Evolutionary conservation across 1,140 invertebrate genomes (phyloP), one percentile per base, ranked within the genome.

Genomic region (Contarinia nasturtii): DNA sequence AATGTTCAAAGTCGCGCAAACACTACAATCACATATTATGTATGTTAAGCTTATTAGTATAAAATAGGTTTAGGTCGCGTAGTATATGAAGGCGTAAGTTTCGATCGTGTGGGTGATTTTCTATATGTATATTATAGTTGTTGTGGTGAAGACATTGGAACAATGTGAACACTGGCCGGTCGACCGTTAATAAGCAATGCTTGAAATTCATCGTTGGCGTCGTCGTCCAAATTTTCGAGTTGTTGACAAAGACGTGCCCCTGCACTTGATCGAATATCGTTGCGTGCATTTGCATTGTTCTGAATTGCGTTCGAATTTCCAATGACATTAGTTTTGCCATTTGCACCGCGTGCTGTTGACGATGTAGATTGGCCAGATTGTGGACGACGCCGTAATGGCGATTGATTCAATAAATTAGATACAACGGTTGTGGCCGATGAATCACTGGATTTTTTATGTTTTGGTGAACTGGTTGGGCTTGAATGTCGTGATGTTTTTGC

Each of bases 91-190:
- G 20, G 38, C 12, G 34, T 20, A 22, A 20, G 18, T 40, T 19
- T 18, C n/a, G 15, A 20, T 10, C 1, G 20, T 12, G 20, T 18
- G 37, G 14, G 22, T 22, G 20, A 19, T 10, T 40, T 12, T 22
- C 21, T 34, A 2, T 2, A 21, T 21, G 14, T 8, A 44, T 20
- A 42, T 3, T 20, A 46, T 38, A 3, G 21, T 2, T 21, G 20
- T 15, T 49, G 21, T 27, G 33, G 19, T 17, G 43, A 18, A 1
- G 43, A 12, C n/a, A 42, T 41, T 20, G 38, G 46, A 15, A 48
- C n/a, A 27, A 47, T 20, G 15, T 50, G 49, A 43, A 48, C 44
- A 43, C 49, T 50, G 20, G 46, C 46, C 18, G 49, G 49, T 22
- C 49, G 49, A 14, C 46, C 49, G 15, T 48, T 48, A 21, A 11